Base-by-base conservation (phyloP, 2,888 invertebrate genomes). In the Sturmia bella region DNA sequence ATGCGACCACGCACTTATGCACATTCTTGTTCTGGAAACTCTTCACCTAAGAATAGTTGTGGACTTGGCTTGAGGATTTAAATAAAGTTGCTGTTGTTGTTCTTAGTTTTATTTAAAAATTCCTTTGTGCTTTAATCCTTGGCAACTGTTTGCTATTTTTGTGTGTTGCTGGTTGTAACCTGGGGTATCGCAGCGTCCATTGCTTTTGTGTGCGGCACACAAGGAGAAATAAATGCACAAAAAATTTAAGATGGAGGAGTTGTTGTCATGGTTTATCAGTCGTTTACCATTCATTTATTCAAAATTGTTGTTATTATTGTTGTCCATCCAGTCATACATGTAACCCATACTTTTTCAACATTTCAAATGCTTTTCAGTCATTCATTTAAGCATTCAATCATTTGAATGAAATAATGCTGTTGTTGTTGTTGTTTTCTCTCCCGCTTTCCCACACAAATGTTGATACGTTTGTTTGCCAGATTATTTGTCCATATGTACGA, bases 241-340 rank as follows among this genome's bases (percentile, higher is more conserved):
- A 32, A 43, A 50, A 19, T 61, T 50, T 15, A 63, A 56, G 52
- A 41, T 54, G 32, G 72, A 68, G 68, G 50, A 74, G 37, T 63
- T 52, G 73, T 78, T 82, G 82, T 77, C 77, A 82, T 82, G 82
- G 77, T 70, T 78, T 82, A 82, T 82, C 82, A 82, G 82, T 74
- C 57, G 63, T 74, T 82, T 74, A 32, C 64, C 82, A 82, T 82
- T 70, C 74, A 73, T 64, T 43, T 13, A 12, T 24, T 39, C 4
- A 27, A 54, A 32, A 19, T 41, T 27, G 48, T 50, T 75, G n/a
- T 56, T 64, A 27, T 64, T 54, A n/a, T 41, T 41, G 27, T 64
- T 73, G 41, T 19, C 12, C 15, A 59, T 19, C 15, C 41, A 37
- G 32, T 12, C 41, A 41, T 61, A 32, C n/a, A 56, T 15, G 19